phyloP scores from a whole-genome alignment of 2,888 invertebrate genomes.

The Clusia tigrina region DNA sequence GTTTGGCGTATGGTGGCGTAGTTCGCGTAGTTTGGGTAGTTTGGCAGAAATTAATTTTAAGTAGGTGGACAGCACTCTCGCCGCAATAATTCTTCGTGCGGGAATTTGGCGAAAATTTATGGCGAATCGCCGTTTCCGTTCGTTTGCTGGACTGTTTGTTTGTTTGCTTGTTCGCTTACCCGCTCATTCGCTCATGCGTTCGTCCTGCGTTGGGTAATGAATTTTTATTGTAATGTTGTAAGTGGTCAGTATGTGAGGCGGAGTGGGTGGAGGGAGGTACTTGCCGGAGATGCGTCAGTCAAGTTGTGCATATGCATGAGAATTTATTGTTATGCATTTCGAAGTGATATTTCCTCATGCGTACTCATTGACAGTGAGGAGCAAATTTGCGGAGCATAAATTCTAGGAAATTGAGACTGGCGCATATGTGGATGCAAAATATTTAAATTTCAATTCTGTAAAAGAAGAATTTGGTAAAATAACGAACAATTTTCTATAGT shows the following conservation, averaged over 20 bases:
- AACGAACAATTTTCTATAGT: no score
- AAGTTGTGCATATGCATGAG: constrained; percentile 3
- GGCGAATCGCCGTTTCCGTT: no score
- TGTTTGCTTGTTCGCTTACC: background rate
- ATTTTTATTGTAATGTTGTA: constrained; percentile 54
- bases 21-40: background rate
- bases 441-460: no score
- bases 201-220: constrained; percentile 41
- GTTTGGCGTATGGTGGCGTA: background rate
- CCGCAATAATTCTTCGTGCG: constrained; percentile 10
- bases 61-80: constrained; percentile 53
- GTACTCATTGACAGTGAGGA: background rate
- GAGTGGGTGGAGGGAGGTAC: no score
- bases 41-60: constrained; percentile 55
- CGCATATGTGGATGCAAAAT: no score
- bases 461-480: no score
- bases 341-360: background rate
- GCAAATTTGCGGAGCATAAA: background rate
- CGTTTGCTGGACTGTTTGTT: no score
- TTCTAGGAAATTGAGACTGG: no score
- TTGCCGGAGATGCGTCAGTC: background rate
- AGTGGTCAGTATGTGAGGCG: no score
- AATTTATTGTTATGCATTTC: background rate
- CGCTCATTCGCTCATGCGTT: background rate
- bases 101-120: constrained; percentile 2